A percentile compares a stretch with the other conserved stretches of the same genome.
Evolutionary conservation across 1,140 invertebrate species (phyloP).

Genomic region (Temnothorax longispinosus): DNA sequence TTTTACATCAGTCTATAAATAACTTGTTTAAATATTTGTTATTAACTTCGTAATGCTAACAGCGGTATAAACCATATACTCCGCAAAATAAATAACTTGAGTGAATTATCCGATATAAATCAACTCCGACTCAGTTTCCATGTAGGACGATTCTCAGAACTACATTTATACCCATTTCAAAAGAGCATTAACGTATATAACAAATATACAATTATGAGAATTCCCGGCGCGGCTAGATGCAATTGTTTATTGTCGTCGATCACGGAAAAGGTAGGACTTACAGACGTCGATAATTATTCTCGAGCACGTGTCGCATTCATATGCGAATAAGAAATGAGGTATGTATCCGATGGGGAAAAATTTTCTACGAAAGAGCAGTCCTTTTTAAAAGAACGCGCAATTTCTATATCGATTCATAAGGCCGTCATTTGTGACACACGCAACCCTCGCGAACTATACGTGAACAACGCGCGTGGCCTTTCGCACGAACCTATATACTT

Average conservation of each 20-base stretch:
- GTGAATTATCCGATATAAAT: not conserved
- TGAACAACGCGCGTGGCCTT: constrained; percentile 18
- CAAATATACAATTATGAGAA: constrained; percentile 12
- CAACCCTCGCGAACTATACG: constrained; percentile 4
- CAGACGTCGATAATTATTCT: constrained; percentile 8
- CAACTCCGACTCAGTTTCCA: not conserved
- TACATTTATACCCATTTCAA: not conserved
- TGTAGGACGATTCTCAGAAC: not conserved
- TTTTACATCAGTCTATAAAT: not conserved
- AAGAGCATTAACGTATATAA: not conserved
- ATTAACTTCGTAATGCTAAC: not conserved
- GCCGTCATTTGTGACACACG: constrained; percentile 29
- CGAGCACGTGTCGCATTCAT: not conserved
- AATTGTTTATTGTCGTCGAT: constrained; percentile 24
- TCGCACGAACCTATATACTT: constrained; percentile 11
- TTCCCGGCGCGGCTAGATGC: not conserved
- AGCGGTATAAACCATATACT: not conserved
- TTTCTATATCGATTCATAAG: constrained; percentile 15
- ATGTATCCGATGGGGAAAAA: not conserved
- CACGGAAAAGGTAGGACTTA: constrained; percentile 2
- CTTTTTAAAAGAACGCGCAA: not conserved
- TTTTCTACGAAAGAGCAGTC: not conserved
- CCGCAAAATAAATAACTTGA: constrained; percentile 7
- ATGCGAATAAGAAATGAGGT: constrained; percentile 6
- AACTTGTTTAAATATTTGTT: constrained; percentile 1